Base-by-base conservation (phyloP, 1,140 invertebrate species). In the Leptinotarsa lineolata region DNA sequence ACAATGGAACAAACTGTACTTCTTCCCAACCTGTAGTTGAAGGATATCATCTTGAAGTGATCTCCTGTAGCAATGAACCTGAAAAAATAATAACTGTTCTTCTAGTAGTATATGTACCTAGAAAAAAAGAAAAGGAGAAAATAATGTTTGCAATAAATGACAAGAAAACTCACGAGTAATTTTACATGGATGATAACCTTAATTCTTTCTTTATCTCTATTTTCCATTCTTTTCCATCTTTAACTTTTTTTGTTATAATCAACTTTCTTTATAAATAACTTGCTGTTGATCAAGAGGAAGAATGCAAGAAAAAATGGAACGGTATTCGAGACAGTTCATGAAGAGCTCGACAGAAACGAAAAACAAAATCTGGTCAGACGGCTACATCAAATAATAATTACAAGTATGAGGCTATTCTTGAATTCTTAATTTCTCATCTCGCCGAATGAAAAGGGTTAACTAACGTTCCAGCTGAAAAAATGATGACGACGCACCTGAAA, bases 1-100 rank as follows among this genome's bases (percentile, higher is more conserved):
- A 84, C 77, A 68, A 83, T 83, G 21, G 65, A 73, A 58, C 24
- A 3, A 18, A 82, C 78, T 73, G 78, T 81, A 6, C 68, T 68
- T 73, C 64, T 72, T 73, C 79, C 83, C 66, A 84, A 68, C 64
- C 82, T 80, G 73, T 79, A 82, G 68, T 79, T 81, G 63, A 71
- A 79, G 16, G 74, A 80, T 64, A 83, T 77, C 30, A 58, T 77
- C 61, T 74, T 73, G 54, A 75, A 79, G 12, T 54, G 68, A 68
- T 78, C 65, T 65, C 74, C 74, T 16, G 76, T 71, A 58, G 70
- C 74, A 21, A 77, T 45, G 16, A 68, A 75, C 65, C 74, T 75
- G 68, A 70, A 77, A 12, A 76, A 74, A 76, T 15, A 45, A 68
- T 2, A 30, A n/a, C 46, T 24, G 24, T 3, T 24, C 2, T 24